Evolutionary conservation across 2,113 vertebrate genomes (phyloP).

Genomic region (Rhodinocichla rosea): DNA sequence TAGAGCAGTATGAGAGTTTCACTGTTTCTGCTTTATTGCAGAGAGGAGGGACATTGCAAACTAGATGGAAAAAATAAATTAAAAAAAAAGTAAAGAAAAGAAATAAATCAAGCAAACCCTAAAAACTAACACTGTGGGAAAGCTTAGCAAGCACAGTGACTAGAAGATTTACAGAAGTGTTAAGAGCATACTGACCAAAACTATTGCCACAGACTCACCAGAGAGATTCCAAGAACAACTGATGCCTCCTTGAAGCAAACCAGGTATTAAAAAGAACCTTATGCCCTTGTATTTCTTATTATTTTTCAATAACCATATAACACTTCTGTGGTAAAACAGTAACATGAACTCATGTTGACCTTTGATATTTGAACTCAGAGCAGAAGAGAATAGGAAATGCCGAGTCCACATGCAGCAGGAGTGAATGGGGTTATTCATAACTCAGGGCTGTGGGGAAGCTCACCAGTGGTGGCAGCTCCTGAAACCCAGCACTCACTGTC

Average conservation of each 20-base stretch:
- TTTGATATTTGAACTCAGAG: slow-evolving; percentile 17
- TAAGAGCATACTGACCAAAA: not conserved
- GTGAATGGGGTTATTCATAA: not conserved
- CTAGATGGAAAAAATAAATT: not conserved
- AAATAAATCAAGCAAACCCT: not conserved
- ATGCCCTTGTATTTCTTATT: slow-evolving; percentile 4
- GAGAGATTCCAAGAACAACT: not conserved
- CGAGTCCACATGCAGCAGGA: not conserved
- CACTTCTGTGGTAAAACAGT: not conserved
- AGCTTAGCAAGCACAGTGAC: not conserved
- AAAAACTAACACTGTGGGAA: not conserved
- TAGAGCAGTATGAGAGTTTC: not conserved
- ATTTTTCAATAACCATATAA: slow-evolving; percentile 29
- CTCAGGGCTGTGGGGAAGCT: not conserved
- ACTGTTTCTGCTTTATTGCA: not conserved
- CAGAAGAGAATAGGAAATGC: not conserved
- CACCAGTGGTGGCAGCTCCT: not conserved
- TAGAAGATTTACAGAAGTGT: not conserved
- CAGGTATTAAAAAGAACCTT: not conserved
- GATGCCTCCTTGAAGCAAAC: not conserved
- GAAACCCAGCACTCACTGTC: no score
- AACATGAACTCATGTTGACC: slow-evolving; percentile 11
- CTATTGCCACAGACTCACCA: not conserved
- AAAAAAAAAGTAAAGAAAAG: not conserved
- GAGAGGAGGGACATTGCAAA: not conserved